Evolutionary conservation across 2,113 vertebrate genomes (phyloP).

Genomic region (Plecturocebus donacophilus): DNA sequence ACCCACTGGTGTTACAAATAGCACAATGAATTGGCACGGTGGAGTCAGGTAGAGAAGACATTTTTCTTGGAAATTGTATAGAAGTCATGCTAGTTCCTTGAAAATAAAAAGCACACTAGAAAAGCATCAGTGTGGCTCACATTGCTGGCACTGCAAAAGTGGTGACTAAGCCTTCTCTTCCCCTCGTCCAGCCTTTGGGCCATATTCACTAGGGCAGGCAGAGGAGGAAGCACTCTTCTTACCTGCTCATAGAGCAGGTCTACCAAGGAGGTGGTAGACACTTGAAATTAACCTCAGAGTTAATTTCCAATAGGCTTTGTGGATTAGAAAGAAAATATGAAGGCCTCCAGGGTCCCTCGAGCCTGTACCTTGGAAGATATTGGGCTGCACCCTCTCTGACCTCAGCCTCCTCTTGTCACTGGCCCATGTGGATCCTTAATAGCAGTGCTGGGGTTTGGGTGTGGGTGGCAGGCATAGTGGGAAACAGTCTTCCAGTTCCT

Average conservation of each 20-base stretch:
- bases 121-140: fast-evolving
- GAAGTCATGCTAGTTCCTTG: neutral
- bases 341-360: neutral
- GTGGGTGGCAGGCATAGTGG: neutral
- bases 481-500: neutral
- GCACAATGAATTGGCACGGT: neutral
- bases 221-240: neutral
- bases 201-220: neutral
- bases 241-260: neutral
- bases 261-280: neutral
- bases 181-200: neutral
- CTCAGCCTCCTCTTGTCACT: neutral
- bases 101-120: too few relatives aligned
- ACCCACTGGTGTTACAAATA: neutral
- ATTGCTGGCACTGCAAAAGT: too few relatives aligned
- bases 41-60: neutral
- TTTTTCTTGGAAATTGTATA: neutral
- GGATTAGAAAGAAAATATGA: neutral
- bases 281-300: neutral
- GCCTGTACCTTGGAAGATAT: neutral
- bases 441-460: neutral
- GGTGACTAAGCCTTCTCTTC: neutral
- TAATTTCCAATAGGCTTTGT: neutral
- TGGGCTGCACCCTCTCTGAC: neutral
- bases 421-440: too few relatives aligned